These are phyloP conservation scores for Pandemis corylana DNA, from an alignment of 2,888 invertebrate genomes.

Conservation along the genomic window DNA sequence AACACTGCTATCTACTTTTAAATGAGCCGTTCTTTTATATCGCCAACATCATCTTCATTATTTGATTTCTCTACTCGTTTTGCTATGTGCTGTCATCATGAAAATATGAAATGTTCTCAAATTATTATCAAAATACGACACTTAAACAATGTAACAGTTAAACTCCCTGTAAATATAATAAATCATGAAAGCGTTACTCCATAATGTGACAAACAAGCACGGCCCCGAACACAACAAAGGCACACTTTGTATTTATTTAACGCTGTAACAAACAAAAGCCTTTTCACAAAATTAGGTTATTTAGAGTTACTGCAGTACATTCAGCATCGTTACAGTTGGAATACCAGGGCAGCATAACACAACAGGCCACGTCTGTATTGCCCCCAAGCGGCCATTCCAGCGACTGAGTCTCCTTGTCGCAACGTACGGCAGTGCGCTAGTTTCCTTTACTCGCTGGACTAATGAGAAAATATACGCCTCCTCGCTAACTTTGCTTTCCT, in stretches of 20 bases:
- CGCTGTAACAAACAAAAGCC: slow-evolving; percentile 18
- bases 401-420: slow-evolving; percentile 31
- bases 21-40: too few relatives aligned
- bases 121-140: not conserved
- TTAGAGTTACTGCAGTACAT: slow-evolving; percentile 40
- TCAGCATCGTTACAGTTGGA: slow-evolving; percentile 31
- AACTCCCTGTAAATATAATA: not conserved
- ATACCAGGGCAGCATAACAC: slow-evolving; percentile 38
- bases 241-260: slow-evolving; percentile 10
- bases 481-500: slow-evolving; percentile 57
- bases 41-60: too few relatives aligned
- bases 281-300: slow-evolving; percentile 39
- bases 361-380: slow-evolving; percentile 33
- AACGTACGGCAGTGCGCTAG: slow-evolving; percentile 48
- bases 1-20: too few relatives aligned
- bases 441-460: slow-evolving; percentile 60
- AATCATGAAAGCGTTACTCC: slow-evolving; percentile 3
- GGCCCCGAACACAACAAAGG: not conserved
- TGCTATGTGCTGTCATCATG: not conserved
- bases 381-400: slow-evolving; percentile 39
- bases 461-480: slow-evolving; percentile 76
- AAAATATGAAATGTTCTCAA: not conserved
- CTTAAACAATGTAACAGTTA: not conserved
- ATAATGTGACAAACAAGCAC: slow-evolving; percentile 15
- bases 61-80: too few relatives aligned